Conservation (phyloP, 2,888 invertebrate genomes). For the Aphidius colemani region DNA sequence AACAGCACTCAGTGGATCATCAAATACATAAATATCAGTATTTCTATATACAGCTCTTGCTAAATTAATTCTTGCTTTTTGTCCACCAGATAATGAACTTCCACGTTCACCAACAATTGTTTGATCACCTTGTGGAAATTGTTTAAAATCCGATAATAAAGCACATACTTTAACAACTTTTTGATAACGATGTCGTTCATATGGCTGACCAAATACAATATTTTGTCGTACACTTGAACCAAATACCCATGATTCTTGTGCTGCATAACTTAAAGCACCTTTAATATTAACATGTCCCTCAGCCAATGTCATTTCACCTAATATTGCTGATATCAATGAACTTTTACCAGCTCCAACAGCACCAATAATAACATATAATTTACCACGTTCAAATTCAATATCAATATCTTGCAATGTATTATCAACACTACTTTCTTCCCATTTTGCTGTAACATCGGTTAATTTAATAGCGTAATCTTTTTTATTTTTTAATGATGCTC, state of each 20-base stretch:
- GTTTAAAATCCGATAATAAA: slow-evolving; percentile 61
- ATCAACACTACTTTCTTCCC: slow-evolving; percentile 63
- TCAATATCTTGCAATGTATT: slow-evolving; percentile 64
- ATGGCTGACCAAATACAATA: slow-evolving; percentile 79
- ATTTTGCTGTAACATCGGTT: slow-evolving; percentile 57
- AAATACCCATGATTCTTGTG: slow-evolving; percentile 87
- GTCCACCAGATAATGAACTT: slow-evolving; percentile 74
- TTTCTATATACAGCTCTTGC: slow-evolving; percentile 65
- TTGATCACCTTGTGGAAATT: slow-evolving; percentile 71
- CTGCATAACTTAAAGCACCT: slow-evolving; percentile 74
- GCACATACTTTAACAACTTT: slow-evolving; percentile 58
- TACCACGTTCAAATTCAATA: slow-evolving; percentile 64
- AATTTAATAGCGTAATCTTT: slow-evolving; percentile 43
- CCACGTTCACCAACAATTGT: slow-evolving; percentile 76
- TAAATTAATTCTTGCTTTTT: slow-evolving; percentile 73
- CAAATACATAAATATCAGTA: slow-evolving; percentile 73
- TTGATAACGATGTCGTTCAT: slow-evolving; percentile 66
- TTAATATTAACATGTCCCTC: slow-evolving; percentile 68
- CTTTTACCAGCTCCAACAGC: slow-evolving; percentile 78
- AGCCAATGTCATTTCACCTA: slow-evolving; percentile 71
- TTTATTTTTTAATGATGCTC: slow-evolving; percentile 30
- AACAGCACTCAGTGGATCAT: slow-evolving; percentile 76
- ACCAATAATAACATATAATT: slow-evolving; percentile 74
- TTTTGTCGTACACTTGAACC: slow-evolving; percentile 80
- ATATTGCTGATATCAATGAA: slow-evolving; percentile 70